A percentile compares a stretch with the other conserved stretches of the same genome.
Conservation (phyloP, 1,140 invertebrate genomes). For the Dendroctonus ponderosae region DNA sequence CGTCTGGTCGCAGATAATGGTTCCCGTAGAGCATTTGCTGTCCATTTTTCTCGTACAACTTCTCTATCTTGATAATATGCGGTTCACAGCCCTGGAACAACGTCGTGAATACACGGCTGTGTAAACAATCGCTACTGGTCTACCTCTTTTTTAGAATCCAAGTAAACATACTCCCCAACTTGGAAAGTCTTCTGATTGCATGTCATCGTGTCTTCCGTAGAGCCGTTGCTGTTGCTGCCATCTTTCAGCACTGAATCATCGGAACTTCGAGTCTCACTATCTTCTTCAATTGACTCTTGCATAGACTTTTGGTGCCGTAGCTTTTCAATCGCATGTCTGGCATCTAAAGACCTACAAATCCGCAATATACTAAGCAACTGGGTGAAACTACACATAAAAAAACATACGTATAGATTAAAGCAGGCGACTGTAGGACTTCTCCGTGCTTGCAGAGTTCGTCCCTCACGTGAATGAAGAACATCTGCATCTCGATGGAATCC, state of each 20-base stretch:
- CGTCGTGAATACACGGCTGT: background rate
- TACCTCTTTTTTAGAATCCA: slow-evolving; percentile 70
- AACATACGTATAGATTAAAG: slow-evolving; percentile 64
- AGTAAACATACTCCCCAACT: slow-evolving; percentile 89
- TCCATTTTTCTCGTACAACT: slow-evolving; percentile 79
- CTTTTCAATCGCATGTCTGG: slow-evolving; percentile 71
- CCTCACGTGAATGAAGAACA: slow-evolving; percentile 81
- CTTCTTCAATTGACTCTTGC: slow-evolving; percentile 75
- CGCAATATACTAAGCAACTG: slow-evolving; percentile 50
- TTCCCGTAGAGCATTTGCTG: slow-evolving; percentile 89
- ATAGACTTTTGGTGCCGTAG: slow-evolving; percentile 74
- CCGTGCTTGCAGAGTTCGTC: slow-evolving; percentile 75
- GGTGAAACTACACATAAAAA: background rate
- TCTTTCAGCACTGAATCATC: slow-evolving; percentile 49
- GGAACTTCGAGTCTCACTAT: slow-evolving; percentile 58
- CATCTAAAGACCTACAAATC: slow-evolving; percentile 50
- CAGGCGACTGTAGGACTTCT: slow-evolving; percentile 81
- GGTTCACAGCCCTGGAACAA: slow-evolving; percentile 61
- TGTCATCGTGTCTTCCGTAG: slow-evolving; percentile 57
- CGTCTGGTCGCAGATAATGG: slow-evolving; percentile 73
- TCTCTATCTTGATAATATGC: slow-evolving; percentile 86
- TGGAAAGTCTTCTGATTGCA: slow-evolving; percentile 73
- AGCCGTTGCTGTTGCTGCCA: slow-evolving; percentile 31
- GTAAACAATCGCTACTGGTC: background rate
- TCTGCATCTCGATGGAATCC: slow-evolving; percentile 91